phyloP scores from a whole-genome alignment of 2,797 vertebrate genomes.

The Antennarius maculatus region DNA sequence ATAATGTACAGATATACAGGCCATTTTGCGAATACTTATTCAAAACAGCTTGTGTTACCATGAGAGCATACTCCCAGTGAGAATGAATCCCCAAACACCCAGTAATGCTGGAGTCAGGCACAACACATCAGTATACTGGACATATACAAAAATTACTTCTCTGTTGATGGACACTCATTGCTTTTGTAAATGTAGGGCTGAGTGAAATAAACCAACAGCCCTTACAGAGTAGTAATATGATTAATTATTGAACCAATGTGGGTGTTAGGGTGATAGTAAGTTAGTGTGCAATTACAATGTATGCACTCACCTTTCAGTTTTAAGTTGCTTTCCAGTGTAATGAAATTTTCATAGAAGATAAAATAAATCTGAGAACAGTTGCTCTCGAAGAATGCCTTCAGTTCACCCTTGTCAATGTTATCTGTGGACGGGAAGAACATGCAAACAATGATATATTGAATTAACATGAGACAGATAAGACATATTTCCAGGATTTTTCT shows the following conservation, averaged over 20 bases:
- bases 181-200: conserved; percentile 13
- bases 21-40: conserved; percentile 21
- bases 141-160: conserved; percentile 6
- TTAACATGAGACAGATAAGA: too few relatives aligned
- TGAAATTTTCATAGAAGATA: conserved; percentile 99
- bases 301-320: conserved; percentile 93
- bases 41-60: conserved; percentile 23
- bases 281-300: not conserved
- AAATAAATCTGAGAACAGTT: conserved; percentile 99
- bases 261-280: not conserved
- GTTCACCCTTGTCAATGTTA: conserved; percentile 91
- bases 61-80: conserved; percentile 25
- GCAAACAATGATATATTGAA: not conserved
- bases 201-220: conserved; percentile 5
- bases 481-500: too few relatives aligned
- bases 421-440: conserved; percentile 77
- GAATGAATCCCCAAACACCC: conserved; percentile 5
- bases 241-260: conserved; percentile 46
- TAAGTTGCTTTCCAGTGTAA: conserved; percentile 98
- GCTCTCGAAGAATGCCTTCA: conserved; percentile 96
- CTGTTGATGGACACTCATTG: conserved; percentile 4
- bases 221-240: conserved; percentile 12
- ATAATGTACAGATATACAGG: conserved; percentile 44
- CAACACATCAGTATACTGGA: not conserved
- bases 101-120: conserved; percentile 1